These are phyloP conservation scores for Danio aesculapii DNA, from an alignment of 2,797 vertebrate species.

Conservation along the genomic window DNA sequence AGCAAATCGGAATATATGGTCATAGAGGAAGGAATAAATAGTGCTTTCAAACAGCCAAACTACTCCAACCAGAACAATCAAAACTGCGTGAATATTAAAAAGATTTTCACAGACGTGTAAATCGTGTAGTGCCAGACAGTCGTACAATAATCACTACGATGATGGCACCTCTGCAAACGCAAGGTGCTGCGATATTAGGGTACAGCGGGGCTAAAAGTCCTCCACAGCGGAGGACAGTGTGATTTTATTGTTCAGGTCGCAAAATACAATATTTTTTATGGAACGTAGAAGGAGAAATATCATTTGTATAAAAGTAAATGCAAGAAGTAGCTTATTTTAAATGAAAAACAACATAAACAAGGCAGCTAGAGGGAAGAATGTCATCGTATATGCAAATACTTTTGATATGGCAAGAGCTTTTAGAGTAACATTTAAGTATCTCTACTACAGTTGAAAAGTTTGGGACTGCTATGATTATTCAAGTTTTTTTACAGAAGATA, in stretches of 20 bases:
- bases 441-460: too few relatives aligned
- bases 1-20: constrained; percentile 96
- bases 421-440: neutral
- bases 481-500: too few relatives aligned
- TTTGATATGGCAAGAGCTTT: constrained; percentile 1
- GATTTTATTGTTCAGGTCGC: too few relatives aligned
- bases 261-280: neutral
- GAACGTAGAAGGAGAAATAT: neutral
- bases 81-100: constrained; percentile 95
- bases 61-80: constrained; percentile 90
- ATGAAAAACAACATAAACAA: neutral
- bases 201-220: constrained; percentile 21
- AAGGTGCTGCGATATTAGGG: constrained; percentile 16
- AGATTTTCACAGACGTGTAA: constrained; percentile 97
- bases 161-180: constrained; percentile 5
- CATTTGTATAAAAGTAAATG: neutral
- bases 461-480: too few relatives aligned
- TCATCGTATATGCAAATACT: constrained; percentile 7
- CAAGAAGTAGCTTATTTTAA: neutral
- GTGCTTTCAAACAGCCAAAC: constrained; percentile 86
- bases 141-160: constrained; percentile 1
- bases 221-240: too few relatives aligned
- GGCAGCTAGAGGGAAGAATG: neutral
- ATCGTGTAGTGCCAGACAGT: constrained; percentile 35
- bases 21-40: constrained; percentile 90